phyloP scores from a whole-genome alignment of 2,888 invertebrate species.

The Ormyrus rosae region DNA sequence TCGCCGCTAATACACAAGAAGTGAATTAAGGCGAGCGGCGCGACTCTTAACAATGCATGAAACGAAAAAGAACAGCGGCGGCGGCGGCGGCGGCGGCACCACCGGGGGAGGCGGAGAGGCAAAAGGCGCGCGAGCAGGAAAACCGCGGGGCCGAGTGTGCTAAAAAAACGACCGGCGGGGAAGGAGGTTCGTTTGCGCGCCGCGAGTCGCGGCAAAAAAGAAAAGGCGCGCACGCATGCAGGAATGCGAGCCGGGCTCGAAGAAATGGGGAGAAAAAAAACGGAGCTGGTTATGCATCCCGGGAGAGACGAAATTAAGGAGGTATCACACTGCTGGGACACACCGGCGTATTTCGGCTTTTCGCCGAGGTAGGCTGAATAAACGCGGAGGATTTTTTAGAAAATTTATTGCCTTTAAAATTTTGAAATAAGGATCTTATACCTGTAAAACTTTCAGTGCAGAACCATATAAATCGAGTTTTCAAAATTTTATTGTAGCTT shows the following conservation, averaged over 20 bases:
- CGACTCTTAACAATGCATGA: neutral
- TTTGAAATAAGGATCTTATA: no score
- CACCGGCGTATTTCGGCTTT: neutral
- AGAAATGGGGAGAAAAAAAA: slow-evolving; percentile 24
- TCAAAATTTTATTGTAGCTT: no score
- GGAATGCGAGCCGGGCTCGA: neutral
- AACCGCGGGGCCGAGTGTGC: no score
- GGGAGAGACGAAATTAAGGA: slow-evolving; percentile 11
- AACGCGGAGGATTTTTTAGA: neutral
- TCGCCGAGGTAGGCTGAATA: neutral
- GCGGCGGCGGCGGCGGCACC: neutral
- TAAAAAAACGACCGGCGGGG: neutral
- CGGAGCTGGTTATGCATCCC: neutral
- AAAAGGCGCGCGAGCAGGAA: neutral
- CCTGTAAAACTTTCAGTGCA: no score
- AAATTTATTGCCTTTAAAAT: no score
- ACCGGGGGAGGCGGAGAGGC: neutral
- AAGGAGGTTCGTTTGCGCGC: neutral
- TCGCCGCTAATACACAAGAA: neutral
- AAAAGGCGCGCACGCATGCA: neutral
- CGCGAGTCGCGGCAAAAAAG: neutral
- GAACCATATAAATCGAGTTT: no score
- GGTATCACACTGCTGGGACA: neutral
- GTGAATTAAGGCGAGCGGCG: slow-evolving; percentile 12
- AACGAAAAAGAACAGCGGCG: slow-evolving; percentile 11